These are phyloP conservation scores for Chelon auratus DNA, from an alignment of 2,797 vertebrate species.

Conservation along the genomic window DNA sequence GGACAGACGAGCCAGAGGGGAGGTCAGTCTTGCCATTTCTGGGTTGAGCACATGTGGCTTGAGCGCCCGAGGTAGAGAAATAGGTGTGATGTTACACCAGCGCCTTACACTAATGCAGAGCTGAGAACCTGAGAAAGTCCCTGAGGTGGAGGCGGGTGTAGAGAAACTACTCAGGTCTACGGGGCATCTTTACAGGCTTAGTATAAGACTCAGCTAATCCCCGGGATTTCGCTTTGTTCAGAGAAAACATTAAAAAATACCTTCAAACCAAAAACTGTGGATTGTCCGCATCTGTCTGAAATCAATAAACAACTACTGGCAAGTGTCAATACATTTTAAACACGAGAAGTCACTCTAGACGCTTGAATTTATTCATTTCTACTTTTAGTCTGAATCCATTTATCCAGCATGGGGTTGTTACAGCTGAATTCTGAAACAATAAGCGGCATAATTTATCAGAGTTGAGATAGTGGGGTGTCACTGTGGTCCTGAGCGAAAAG, in stretches of 20 bases:
- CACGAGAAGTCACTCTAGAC: conserved; percentile 29
- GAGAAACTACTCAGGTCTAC: conserved; percentile 60
- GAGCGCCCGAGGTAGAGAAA: conserved; percentile 56
- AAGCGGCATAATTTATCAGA: conserved; percentile 59
- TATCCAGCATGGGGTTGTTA: conserved; percentile 60
- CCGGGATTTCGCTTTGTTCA: conserved; percentile 46
- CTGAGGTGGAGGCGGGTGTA: conserved; percentile 57
- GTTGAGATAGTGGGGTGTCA: conserved; percentile 59
- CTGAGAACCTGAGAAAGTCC: conserved; percentile 65
- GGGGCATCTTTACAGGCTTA: conserved; percentile 72
- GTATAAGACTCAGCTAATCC: conserved; percentile 65
- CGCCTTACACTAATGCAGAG: conserved; percentile 59
- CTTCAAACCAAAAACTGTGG: conserved; percentile 27
- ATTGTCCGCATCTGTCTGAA: conserved; percentile 39
- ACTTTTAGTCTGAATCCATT: conserved; percentile 20
- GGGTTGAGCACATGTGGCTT: conserved; percentile 57
- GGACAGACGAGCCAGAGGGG: conserved; percentile 29
- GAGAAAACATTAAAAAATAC: conserved; percentile 42
- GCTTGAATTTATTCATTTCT: conserved; percentile 43
- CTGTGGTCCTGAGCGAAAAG: conserved; percentile 58
- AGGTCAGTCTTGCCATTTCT: conserved; percentile 63
- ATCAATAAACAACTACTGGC: conserved; percentile 43
- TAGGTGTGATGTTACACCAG: conserved; percentile 75
- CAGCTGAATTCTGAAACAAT: conserved; percentile 63
- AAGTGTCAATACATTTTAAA: conserved; percentile 43